A percentile compares a stretch with the other conserved stretches of the same genome.
Evolutionary conservation across 2,797 vertebrate species (phyloP).

Genomic region (Sebastolobus alascanus): DNA sequence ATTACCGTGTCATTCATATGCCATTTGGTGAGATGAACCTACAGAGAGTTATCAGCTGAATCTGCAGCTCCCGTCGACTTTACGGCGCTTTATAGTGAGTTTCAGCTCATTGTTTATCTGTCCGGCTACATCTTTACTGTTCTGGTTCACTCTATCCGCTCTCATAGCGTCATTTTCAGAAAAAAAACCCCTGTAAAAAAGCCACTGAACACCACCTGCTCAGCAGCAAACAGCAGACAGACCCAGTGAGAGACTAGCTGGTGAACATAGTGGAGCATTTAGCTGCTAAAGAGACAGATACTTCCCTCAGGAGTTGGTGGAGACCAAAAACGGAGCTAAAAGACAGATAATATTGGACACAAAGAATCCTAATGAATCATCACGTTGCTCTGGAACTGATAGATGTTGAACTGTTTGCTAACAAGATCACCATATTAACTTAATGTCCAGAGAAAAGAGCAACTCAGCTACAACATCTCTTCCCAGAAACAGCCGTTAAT

Average conservation of each 20-base stretch:
- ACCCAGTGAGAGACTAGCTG: neutral
- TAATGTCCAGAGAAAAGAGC: neutral
- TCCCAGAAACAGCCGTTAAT: neutral
- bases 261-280: neutral
- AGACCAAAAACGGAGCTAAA: no score
- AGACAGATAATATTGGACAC: neutral
- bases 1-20: no score
- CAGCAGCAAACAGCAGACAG: neutral
- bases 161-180: neutral
- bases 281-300: neutral
- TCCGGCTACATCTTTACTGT: no score
- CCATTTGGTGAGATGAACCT: neutral
- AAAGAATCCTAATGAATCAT: neutral
- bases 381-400: neutral
- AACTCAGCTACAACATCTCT: no score
- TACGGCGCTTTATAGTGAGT: no score
- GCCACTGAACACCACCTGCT: no score
- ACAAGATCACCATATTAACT: no score
- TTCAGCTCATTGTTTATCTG: neutral
- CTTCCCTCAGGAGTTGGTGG: neutral
- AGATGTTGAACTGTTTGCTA: neutral
- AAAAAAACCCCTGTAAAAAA: neutral
- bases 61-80: neutral
- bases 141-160: no score
- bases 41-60: neutral